Percentiles rank a stretch among this genome's conserved stretches.
Conservation (phyloP, 2,113 vertebrate species). For the Clupea harengus region DNA sequence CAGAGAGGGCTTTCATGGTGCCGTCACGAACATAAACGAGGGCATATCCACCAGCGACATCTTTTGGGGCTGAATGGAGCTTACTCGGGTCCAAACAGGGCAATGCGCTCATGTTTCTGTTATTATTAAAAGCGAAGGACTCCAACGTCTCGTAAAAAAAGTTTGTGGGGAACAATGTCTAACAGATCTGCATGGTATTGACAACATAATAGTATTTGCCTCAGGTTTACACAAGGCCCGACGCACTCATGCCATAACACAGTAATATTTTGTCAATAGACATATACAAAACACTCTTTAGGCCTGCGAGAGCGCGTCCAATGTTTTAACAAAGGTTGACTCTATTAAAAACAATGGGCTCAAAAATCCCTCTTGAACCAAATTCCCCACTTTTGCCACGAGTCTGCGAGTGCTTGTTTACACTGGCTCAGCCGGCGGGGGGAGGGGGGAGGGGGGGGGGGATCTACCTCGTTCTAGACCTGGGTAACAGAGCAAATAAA, state of each 20-base stretch:
- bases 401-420: conserved; percentile 61
- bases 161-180: conserved; percentile 55
- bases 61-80: background rate
- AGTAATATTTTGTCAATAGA: conserved; percentile 69
- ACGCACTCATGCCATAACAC: conserved; percentile 72
- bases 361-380: conserved; percentile 56
- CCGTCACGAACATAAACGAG: background rate
- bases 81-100: background rate
- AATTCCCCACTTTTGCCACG: conserved; percentile 53
- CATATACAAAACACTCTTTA: conserved; percentile 66
- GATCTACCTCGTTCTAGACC: conserved; percentile 65
- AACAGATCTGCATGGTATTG: conserved; percentile 55
- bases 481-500: conserved; percentile 77
- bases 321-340: conserved; percentile 61
- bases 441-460: conserved; percentile 62
- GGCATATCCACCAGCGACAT: conserved; percentile 12
- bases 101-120: background rate
- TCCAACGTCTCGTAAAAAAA: conserved; percentile 15
- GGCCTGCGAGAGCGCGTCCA: conserved; percentile 51
- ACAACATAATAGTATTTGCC: conserved; percentile 58
- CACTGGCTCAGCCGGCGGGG: conserved; percentile 62
- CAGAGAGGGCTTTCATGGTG: background rate
- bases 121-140: background rate
- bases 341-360: conserved; percentile 68
- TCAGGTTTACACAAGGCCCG: conserved; percentile 61